Conservation (phyloP, 2,888 invertebrate species). For the Yponomeuta cagnagella region DNA sequence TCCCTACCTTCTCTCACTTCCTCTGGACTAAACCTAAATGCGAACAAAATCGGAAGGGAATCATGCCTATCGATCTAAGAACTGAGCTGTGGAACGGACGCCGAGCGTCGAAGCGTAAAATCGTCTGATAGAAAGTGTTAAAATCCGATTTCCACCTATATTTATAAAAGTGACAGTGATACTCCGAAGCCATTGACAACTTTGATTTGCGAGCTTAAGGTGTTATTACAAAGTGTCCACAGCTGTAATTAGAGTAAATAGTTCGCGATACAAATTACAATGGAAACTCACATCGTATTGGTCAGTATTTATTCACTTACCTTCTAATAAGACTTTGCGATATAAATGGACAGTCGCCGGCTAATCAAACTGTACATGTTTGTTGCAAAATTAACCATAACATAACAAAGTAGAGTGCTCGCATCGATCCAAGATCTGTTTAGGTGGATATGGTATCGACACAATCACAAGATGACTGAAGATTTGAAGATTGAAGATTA, state of each 20-base stretch:
- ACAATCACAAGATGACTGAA: too few species aligned
- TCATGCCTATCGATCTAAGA: neutral
- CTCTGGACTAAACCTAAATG: neutral
- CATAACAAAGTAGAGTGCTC: too few species aligned
- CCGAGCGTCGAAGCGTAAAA: slow-evolving; percentile 42
- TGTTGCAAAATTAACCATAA: too few species aligned
- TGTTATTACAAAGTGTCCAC: neutral
- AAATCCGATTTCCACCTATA: slow-evolving; percentile 62
- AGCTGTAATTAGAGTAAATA: slow-evolving; percentile 15
- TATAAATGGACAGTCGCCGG: too few species aligned
- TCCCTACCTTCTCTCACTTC: too few species aligned
- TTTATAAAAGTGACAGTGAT: slow-evolving; percentile 62
- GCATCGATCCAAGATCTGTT: too few species aligned
- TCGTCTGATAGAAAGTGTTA: slow-evolving; percentile 58
- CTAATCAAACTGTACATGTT: too few species aligned
- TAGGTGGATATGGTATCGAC: too few species aligned
- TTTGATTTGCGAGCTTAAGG: slow-evolving; percentile 7
- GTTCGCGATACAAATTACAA: neutral
- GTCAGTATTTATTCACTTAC: neutral
- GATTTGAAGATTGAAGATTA: too few species aligned
- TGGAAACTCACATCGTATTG: slow-evolving; percentile 3
- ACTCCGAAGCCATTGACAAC: slow-evolving; percentile 40
- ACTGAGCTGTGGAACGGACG: slow-evolving; percentile 25
- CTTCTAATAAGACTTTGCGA: neutral
- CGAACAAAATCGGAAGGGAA: neutral